A percentile compares a stretch with the other conserved stretches of the same genome.
phyloP scores from a whole-genome alignment of 2,113 vertebrate genomes.

The Macheiramphus alcinus region DNA sequence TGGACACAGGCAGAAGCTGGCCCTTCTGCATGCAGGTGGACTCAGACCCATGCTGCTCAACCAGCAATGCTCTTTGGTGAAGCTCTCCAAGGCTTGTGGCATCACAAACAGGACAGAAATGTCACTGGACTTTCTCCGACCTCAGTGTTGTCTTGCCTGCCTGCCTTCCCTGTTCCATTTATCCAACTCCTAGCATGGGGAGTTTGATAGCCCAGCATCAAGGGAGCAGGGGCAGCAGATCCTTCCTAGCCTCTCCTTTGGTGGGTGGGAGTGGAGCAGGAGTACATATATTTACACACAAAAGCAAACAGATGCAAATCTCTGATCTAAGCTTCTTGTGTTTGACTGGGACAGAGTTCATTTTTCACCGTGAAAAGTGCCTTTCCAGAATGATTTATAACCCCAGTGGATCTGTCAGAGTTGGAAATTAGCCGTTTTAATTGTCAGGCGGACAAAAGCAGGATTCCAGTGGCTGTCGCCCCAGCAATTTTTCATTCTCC shows the following conservation, averaged over 20 bases:
- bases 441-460: slow-evolving; percentile 50
- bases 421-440: slow-evolving; percentile 68
- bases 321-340: not conserved
- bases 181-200: not conserved
- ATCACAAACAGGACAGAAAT: not conserved
- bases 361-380: slow-evolving; percentile 33
- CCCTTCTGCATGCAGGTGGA: not conserved
- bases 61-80: not conserved
- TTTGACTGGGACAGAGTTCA: slow-evolving; percentile 24
- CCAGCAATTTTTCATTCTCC: slow-evolving; percentile 51
- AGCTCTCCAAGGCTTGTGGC: not conserved
- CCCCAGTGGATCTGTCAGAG: not conserved
- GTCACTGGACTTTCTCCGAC: not conserved
- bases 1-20: not conserved
- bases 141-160: rapidly evolving
- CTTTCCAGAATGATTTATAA: slow-evolving; percentile 48
- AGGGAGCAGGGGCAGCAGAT: not conserved
- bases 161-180: not conserved
- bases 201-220: not conserved
- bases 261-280: too few relatives aligned
- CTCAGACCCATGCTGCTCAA: not conserved
- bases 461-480: not conserved
- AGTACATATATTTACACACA: not conserved
- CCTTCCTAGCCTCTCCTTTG: not conserved
- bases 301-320: slow-evolving; percentile 19